Base-by-base conservation (phyloP, 2,113 vertebrate genomes). In the Myotis yumanensis region DNA sequence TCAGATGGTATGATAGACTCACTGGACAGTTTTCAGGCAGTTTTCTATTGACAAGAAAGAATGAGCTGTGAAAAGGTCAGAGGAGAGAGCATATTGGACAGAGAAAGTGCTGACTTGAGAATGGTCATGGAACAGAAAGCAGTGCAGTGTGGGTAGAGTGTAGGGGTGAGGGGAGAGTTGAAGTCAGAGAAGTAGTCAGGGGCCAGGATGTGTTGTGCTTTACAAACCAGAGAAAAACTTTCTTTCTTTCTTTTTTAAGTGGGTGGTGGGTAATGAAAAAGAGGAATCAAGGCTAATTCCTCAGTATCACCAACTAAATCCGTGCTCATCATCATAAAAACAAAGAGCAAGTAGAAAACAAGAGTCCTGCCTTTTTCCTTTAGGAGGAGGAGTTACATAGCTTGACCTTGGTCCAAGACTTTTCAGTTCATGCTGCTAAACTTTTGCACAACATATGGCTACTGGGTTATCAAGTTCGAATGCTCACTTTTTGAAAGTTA, bases 401-500 rank as follows among this genome's bases (percentile, higher is more conserved):
- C 14, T 71, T 93, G 68, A 35, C 17, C 59, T 35, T 2, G 86
- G 51, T 11, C 71, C 23, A 54, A 89, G 46, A 48, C 23, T 64
- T 79, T 85, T 23, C 77, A 37, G 9, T n/a, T 71, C 7, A 40
- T 37, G 7, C 16, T 7, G 28, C 32, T 86, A 28, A 52, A 75
- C 54, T 80, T 81, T 59, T 43, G 8, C 28, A 87, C 7, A 82
- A 23, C 28, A 73, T 37, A 52, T 30, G 8, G 72, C 18, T 35
- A 94, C 18, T 72, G 25, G 43, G 59, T 69, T 84, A 52, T 91
- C 51, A 64, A 57, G 71, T 92, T 84, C 52, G 51, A 69, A 87
- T 35, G 32, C 43, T 69, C 23, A 84, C n/a, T 89, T 71, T 93
- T 71, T 52, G 18, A 87, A 91, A 80, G 95, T 64, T 46, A 52